Base-by-base conservation (phyloP, 2,888 invertebrate genomes). In the Scaptomyza flava region DNA sequence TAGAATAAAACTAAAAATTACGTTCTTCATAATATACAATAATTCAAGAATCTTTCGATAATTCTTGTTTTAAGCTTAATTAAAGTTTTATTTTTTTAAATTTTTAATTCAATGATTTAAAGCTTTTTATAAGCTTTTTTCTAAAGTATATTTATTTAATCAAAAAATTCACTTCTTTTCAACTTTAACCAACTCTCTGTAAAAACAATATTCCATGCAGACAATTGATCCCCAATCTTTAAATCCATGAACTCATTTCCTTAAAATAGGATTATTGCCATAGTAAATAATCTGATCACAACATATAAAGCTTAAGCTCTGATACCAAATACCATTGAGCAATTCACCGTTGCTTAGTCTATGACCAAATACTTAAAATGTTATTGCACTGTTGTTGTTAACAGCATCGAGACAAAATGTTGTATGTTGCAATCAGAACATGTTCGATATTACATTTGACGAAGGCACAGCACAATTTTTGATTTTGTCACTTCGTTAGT, bases 381-480 rank as follows among this genome's bases (percentile, higher is more conserved):
- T 58, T 70, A 31, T 4, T 30, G 11, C 4, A 2, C 34, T 59
- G 36, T 33, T 9, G 7, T n/a, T 43, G 46, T 52, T 42, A 58
- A 62, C 59, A n/a, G 56, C 36, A 31, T 20, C 57, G 43, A 60
- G 14, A 72, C 8, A 7, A 77, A 50, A 51, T 72, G 65, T 72
- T 61, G 66, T 14, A 9, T 7, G 33, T 7, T 30, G 34, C 43
- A 46, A 34, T 60, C 20, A n/a, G 17, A 45, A 2, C 38, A 43
- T 33, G 74, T 41, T 52, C 34, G 54, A 23, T n/a, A 11, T 2
- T 27, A 12, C n/a, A 20, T 38, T 65, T 20, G 31, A 72, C 54
- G 73, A 45, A 61, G 12, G 41, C 50, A 41, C 38, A 42, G 23
- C 78, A 74, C 68, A 72, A n/a, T 74, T 74, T 52, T 57, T 20